These are phyloP conservation scores for Montipora foliosa DNA, from an alignment of 64 coral and sea anemone species.

Conservation along the genomic window DNA sequence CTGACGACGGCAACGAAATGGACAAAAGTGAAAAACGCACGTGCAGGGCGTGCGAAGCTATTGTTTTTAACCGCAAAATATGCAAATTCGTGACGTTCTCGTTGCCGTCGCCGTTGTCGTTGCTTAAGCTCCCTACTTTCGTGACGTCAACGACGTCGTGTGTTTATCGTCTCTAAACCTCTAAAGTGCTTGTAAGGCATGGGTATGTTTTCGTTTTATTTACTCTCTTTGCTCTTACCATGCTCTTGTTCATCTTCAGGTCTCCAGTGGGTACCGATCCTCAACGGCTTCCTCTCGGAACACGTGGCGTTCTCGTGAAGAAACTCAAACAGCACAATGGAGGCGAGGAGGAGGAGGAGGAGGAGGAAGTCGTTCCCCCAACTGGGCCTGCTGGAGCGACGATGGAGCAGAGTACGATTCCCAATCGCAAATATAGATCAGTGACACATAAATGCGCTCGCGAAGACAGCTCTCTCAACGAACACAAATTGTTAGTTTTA, in stretches of 20 bases:
- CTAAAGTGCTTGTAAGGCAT: neutral
- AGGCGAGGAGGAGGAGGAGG: conserved; percentile 17
- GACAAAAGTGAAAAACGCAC: no score
- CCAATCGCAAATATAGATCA: conserved; percentile 59
- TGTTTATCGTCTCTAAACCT: neutral
- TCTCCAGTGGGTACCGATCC: conserved; percentile 88
- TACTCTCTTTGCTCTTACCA: neutral
- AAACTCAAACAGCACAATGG: conserved; percentile 60
- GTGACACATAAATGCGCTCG: neutral
- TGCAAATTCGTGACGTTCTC: no score
- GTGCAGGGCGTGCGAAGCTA: no score
- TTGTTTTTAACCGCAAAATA: no score
- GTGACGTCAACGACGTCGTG: neutral
- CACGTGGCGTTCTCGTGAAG: conserved; percentile 76
- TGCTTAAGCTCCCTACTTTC: no score
- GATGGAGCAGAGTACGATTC: conserved; percentile 84
- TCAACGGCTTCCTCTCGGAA: conserved; percentile 70
- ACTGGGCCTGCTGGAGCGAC: conserved; percentile 85
- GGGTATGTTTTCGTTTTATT: neutral
- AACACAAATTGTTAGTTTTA: neutral
- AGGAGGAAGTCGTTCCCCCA: neutral
- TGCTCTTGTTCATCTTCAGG: conserved; percentile 54
- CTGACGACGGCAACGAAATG: no score
- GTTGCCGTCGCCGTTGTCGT: no score
- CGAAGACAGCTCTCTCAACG: neutral